Conservation (phyloP, 2,888 invertebrate genomes). For the Plusia festucae region DNA sequence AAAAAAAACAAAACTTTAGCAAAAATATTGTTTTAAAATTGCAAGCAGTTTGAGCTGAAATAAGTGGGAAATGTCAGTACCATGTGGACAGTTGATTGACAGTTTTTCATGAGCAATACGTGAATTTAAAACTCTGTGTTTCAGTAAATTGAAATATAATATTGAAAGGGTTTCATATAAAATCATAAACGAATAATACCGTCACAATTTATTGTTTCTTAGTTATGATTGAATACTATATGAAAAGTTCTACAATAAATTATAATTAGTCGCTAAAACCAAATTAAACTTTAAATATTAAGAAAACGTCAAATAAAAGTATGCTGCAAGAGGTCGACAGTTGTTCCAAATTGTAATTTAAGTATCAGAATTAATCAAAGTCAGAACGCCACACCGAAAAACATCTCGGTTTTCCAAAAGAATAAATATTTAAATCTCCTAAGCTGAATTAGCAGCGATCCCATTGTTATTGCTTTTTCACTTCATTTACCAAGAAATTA, state of each 20-base stretch:
- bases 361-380: slow-evolving; percentile 80
- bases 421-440: slow-evolving; percentile 72
- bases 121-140: neutral
- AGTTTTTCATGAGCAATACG: slow-evolving; percentile 7
- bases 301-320: slow-evolving; percentile 41
- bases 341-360: slow-evolving; percentile 66
- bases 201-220: neutral
- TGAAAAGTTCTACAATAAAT: neutral
- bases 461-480: slow-evolving; percentile 68
- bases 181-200: neutral
- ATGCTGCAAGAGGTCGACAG: slow-evolving; percentile 38
- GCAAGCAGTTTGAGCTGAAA: neutral
- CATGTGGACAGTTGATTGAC: slow-evolving; percentile 14
- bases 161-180: neutral
- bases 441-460: slow-evolving; percentile 74
- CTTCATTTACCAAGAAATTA: slow-evolving; percentile 69
- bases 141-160: neutral
- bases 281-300: slow-evolving; percentile 10
- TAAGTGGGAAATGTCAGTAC: slow-evolving; percentile 16
- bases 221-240: neutral
- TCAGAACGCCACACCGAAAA: slow-evolving; percentile 68
- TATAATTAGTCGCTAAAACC: neutral
- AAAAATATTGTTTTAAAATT: neutral
- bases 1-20: too few species aligned
- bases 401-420: slow-evolving; percentile 68